Evolutionary conservation across 2,888 invertebrate genomes (phyloP), one percentile per base, ranked within the genome.

Genomic region (Apoderus coryli): DNA sequence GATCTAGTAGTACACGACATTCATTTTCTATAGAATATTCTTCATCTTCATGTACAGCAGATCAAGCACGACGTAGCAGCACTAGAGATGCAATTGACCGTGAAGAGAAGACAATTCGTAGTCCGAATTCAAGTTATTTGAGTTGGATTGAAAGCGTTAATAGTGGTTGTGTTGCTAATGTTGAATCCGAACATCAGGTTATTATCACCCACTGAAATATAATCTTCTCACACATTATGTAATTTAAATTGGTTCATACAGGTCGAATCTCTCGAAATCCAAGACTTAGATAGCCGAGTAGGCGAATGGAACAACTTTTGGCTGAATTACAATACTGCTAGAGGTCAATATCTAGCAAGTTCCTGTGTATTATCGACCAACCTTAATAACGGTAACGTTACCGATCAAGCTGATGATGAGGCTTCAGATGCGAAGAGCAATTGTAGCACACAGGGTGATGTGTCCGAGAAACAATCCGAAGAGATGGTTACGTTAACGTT

Each of bases 231-330:
- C 6, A 19, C 6, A 19, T 7, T 19, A 19, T 19, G 19, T 7
- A 19, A n/a, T 7, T 19, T 7, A 19, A 19, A 19, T 19, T 7
- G 19, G n/a, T n/a, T n/a, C n/a, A n/a, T n/a, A n/a, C n/a, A n/a
- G n/a, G n/a, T n/a, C n/a, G n/a, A n/a, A n/a, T n/a, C n/a, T n/a
- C n/a, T n/a, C n/a, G 7, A 19, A 28, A 31, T 34, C 10, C 38
- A 46, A 5, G 50, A 50, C 27, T 42, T 45, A 10, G 56, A 56
- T 25, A 50, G 43, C 27, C 54, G 54, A 46, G 55, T 57, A 6
- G 60, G 59, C 1, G 60, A 60, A 42, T 60, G 60, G 60, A 59
- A 59, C 37, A 59, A 58, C 38, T 60, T 60, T 41, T 60, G 60
- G 60, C 42, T 56, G 34, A 58, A 58, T 36, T 60, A 60, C 40